phyloP scores from a whole-genome alignment of 2,888 invertebrate genomes.

The Meta bourneti region DNA sequence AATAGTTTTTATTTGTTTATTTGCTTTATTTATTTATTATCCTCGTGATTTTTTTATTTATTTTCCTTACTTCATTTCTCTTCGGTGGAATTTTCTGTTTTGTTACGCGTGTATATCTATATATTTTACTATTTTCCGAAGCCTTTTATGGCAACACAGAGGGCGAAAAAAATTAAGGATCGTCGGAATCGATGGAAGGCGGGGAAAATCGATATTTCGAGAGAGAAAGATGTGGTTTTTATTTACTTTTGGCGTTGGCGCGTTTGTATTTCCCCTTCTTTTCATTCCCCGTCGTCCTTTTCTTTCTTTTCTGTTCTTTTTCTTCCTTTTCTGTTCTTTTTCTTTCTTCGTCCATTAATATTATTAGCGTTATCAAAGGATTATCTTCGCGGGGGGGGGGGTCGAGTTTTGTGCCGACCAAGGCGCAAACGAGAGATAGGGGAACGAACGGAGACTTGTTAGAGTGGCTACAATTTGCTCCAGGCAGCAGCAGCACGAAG shows the following conservation, averaged over 20 bases:
- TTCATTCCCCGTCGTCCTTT: background rate
- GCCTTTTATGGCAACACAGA: background rate
- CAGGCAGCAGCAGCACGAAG: no score
- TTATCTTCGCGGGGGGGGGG: background rate
- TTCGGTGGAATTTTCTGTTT: constrained; percentile 27
- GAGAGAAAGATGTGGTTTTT: constrained; percentile 2
- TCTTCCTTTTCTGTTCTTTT: constrained; percentile 15
- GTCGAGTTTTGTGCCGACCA: background rate
- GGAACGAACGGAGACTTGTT: no score
- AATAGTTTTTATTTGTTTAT: constrained; percentile 29
- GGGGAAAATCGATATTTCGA: constrained; percentile 41
- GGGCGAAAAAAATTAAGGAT: background rate
- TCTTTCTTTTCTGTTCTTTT: constrained; percentile 23
- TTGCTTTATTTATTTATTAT: background rate
- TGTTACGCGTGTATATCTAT: constrained; percentile 37
- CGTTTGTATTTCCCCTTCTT: background rate
- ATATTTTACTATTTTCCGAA: constrained; percentile 62
- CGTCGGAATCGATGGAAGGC: constrained; percentile 38
- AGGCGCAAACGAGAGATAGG: background rate
- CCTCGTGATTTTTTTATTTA: no score
- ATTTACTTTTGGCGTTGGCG: constrained; percentile 40
- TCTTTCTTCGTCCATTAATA: constrained; percentile 60
- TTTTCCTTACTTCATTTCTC: background rate
- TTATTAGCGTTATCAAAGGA: constrained; percentile 63
- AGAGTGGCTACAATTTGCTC: no score